Evolutionary conservation across 2,113 vertebrate species (phyloP), one percentile per base, ranked within the genome.

Genomic region (Podilymbus podiceps): DNA sequence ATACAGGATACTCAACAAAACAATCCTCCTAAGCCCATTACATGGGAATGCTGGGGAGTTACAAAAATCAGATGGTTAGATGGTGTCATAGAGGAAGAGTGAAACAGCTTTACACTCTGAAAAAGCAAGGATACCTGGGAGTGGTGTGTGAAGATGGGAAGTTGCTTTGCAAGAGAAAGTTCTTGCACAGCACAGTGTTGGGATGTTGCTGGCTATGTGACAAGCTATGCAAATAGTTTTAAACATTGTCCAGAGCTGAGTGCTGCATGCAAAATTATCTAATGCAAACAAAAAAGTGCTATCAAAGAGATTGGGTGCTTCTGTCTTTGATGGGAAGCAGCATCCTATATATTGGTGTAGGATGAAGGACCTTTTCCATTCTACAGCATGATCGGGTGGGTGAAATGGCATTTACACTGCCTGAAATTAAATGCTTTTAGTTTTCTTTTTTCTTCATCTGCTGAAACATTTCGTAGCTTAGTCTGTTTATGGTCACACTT

Each of bases 401-500:
- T 71, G 52, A 92, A 87, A 90, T 92, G 42, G 19, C 42, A 40
- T 50, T 81, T 46, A 46, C 12, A 30, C 9, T 33, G 73, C 49
- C 33, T 85, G 53, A 91, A 82, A 85, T 50, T 3, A 91, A 92
- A 86, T 38, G 60, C 22, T 85, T 93, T 85, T 35, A 46, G n/a
- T 53, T 93, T 72, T 87, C 27, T 78, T 85, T 83, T 83, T 71
- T 9, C 33, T 75, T 91, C 47, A 88, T 69, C 53, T 92, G 30
- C 42, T 87, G 66, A 89, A 80, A 30, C 40, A 22, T 69, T 93
- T 92, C 8, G 28, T 82, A 75, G 62, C 60, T 88, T 68, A 49
- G 56, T 68, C 86, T 85, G 83, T 91, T 92, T 94, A 78, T 76
- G 94, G 86, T 93, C 90, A 95, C 69, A 68, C 22, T 91, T 96